Base-by-base conservation (phyloP, 2,888 invertebrate species). In the Drosophila aldrichi region DNA sequence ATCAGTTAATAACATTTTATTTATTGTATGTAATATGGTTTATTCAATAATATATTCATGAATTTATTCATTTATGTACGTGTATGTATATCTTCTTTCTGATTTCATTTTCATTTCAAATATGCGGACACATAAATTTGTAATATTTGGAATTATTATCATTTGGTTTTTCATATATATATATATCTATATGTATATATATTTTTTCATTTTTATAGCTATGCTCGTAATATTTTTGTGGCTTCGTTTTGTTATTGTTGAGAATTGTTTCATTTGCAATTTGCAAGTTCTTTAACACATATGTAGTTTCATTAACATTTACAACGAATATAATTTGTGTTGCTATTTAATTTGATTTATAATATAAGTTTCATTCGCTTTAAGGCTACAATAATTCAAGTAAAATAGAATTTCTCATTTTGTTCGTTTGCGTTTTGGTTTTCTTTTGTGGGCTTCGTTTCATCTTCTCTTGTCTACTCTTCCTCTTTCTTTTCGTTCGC, bases 311-410 rank as follows among this genome's bases (percentile, higher is more conserved):
- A 68, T 83, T 55, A 85, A 82, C 74, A 74, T 82, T 77, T 82
- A 70, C 74, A 74, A 82, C 77, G 70, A 74, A 71, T 81, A 66
- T 80, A 58, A 44, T 59, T 76, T 60, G n/a, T 25, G 64, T 54
- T 72, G 48, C 44, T 65, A 52, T 64, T 68, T 64, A 44, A 57
- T 70, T 75, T 70, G 48, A 63, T 75, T 75, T 55, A 25, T 54
- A 29, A 41, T 62, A 60, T 59, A 43, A 51, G 25, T 44, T 59
- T 51, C 16, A 18, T 38, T 66, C 32, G 20, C 14, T 52, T 73
- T 63, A 81, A 73, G 87, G 74, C 87, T 83, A 77, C 55, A 66
- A 74, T 81, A 86, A 83, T 61, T 66, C 56, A 52, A 55, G 40
- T 48, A 38, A 51, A 61, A 54, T 61, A 43, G 60, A 48, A 8